These are phyloP conservation scores for Colaptes auratus DNA, from an alignment of 2,113 vertebrate species.

Conservation along the genomic window DNA sequence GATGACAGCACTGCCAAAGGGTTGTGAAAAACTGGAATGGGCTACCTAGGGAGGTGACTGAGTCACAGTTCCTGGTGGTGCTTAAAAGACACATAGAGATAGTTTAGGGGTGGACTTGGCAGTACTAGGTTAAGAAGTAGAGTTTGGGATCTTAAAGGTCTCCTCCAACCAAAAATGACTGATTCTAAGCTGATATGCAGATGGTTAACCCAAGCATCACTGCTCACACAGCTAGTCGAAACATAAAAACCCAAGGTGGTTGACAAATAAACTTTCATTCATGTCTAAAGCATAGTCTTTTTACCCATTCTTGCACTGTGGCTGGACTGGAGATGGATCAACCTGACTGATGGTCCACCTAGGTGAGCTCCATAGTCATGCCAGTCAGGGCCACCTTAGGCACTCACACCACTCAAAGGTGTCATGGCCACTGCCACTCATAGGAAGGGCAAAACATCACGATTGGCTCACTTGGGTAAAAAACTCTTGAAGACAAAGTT, in stretches of 20 bases:
- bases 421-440: not conserved
- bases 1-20: fast-evolving
- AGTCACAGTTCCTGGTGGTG: no score
- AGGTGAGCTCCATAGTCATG: not conserved
- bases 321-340: not conserved
- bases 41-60: no score
- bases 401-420: not conserved
- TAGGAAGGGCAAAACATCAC: not conserved
- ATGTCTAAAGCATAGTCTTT: not conserved
- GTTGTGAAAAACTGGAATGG: no score
- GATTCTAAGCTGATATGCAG: not conserved
- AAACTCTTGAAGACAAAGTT: not conserved
- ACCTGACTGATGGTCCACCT: not conserved
- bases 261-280: not conserved
- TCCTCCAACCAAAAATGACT: no score
- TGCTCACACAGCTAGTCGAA: not conserved
- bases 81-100: no score
- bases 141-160: no score
- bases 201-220: not conserved
- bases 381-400: not conserved
- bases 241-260: not conserved
- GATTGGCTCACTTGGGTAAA: not conserved
- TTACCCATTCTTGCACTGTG: not conserved
- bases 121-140: no score
- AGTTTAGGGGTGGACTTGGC: no score